Base-by-base conservation (phyloP, 1,140 invertebrate genomes). In the Cylas formicarius region DNA sequence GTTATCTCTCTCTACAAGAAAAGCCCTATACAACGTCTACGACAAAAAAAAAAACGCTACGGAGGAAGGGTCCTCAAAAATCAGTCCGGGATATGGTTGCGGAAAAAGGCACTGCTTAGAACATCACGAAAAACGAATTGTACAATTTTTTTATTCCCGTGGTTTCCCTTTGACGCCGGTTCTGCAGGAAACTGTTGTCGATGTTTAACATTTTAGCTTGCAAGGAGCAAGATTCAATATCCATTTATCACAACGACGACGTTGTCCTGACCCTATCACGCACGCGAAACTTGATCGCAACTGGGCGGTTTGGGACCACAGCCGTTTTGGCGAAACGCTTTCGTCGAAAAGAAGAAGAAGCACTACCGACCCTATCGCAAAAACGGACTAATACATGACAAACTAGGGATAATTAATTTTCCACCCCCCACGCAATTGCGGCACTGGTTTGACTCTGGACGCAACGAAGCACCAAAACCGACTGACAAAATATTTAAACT, bases 41-140 rank as follows among this genome's bases (percentile, higher is more conserved):
- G n/a, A 26, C 24, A 26, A 26, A 8, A 26, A 26, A 8, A 26
- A 26, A 26, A 26, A n/a, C 29, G 29, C 8, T 13, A 8, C 8
- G n/a, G n/a, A n/a, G n/a, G n/a, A n/a, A n/a, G n/a, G n/a, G n/a
- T n/a, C n/a, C n/a, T n/a, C n/a, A n/a, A n/a, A n/a, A n/a, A n/a
- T n/a, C n/a, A n/a, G n/a, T n/a, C n/a, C n/a, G n/a, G n/a, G n/a
- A n/a, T n/a, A n/a, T n/a, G n/a, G n/a, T n/a, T n/a, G n/a, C n/a
- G n/a, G n/a, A n/a, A n/a, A n/a, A n/a, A n/a, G 24, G 8, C 24
- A 26, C 24, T n/a, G 8, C 61, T 72, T 86, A 86, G 69, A 86
- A 86, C 68, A 86, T 78, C 37, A 86, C 83, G 65, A 86, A 86
- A 69, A 86, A 86, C 36, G 82, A 85, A 67, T 86, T 86, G 67